Evolutionary conservation across 2,888 invertebrate species (phyloP), one percentile per base, ranked within the genome.

Genomic region (Drosophila ezoana): DNA sequence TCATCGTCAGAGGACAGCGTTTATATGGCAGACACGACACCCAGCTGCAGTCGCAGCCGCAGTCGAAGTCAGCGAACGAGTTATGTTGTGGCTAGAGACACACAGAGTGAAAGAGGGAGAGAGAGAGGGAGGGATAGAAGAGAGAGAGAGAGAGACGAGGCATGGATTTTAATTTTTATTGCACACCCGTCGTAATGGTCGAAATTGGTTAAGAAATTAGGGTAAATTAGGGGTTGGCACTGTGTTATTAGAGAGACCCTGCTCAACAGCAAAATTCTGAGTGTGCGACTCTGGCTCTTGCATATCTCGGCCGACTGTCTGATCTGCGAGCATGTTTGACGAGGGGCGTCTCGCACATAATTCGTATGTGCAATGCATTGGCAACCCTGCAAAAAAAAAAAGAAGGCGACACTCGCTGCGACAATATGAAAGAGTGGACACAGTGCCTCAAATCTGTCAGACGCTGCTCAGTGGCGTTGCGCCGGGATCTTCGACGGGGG

Each of bases 121-220:
- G 43, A n/a, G 11, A 18, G 37, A 6, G 40, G 33, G 35, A 37
- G 28, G 32, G 45, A 23, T 8, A 14, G 23, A 53, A 37, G 28
- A 37, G 45, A 23, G 9, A 14, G 23, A 53, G 14, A 6, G 32
- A n/a, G 51, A 28, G n/a, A 41, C 43, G 63, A 64, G 75, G 85
- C 79, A 73, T 68, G 81, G 88, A 86, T 89, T 89, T 86, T 90
- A 89, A 89, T 89, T 89, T 90, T 89, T 89, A 90, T 90, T 90
- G 90, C 89, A 86, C 86, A 81, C 79, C 79, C 86, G 79, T 82
- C 83, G 81, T 90, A 89, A 89, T 90, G 88, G 84, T 76, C 84
- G 88, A 89, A 89, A 89, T 90, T 89, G 89, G 89, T 87, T 86
- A 89, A 90, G 90, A 90, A 90, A 90, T 89, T 90, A 90, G 88